These are phyloP conservation scores for Amiota minor DNA, from an alignment of 2,888 invertebrate species.

Conservation along the genomic window DNA sequence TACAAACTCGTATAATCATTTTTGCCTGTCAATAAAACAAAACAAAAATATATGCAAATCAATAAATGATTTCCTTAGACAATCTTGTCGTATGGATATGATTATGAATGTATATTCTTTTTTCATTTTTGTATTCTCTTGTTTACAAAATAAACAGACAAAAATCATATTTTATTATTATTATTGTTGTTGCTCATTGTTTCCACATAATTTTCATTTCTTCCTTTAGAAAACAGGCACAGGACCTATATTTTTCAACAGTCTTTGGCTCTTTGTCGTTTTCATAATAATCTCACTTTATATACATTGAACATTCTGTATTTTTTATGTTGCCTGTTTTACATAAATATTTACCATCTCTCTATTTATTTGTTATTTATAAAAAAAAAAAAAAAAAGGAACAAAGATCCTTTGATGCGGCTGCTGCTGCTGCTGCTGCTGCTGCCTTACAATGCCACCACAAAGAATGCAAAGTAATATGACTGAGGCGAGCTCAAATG, in stretches of 20 bases:
- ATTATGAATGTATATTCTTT: constrained; percentile 25
- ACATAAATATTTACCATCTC: constrained; percentile 42
- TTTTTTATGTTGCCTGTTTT: constrained; percentile 24
- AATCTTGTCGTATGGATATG: constrained; percentile 35
- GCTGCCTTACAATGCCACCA: too few relatives aligned
- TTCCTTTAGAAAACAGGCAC: constrained; percentile 25
- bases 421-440: background rate
- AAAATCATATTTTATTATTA: constrained; percentile 42
- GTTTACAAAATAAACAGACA: constrained; percentile 12
- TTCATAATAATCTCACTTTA: constrained; percentile 32
- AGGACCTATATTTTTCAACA: constrained; percentile 12
- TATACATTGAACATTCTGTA: constrained; percentile 25
- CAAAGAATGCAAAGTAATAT: background rate
- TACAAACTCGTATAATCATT: too few relatives aligned
- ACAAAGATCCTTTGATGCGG: background rate
- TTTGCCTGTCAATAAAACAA: too few relatives aligned
- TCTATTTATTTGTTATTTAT: constrained; percentile 59
- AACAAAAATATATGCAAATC: too few relatives aligned
- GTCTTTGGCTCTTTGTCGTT: background rate
- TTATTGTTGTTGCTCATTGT: constrained; percentile 54
- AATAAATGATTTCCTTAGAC: too few relatives aligned
- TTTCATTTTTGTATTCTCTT: background rate
- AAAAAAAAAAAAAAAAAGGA: background rate
- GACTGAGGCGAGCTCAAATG: background rate
- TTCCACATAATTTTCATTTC: constrained; percentile 61